A percentile compares a stretch with the other conserved stretches of the same genome.
Conservation (phyloP, 35 echinoderm and acorn worm species). For the Amphiura filiformis region DNA sequence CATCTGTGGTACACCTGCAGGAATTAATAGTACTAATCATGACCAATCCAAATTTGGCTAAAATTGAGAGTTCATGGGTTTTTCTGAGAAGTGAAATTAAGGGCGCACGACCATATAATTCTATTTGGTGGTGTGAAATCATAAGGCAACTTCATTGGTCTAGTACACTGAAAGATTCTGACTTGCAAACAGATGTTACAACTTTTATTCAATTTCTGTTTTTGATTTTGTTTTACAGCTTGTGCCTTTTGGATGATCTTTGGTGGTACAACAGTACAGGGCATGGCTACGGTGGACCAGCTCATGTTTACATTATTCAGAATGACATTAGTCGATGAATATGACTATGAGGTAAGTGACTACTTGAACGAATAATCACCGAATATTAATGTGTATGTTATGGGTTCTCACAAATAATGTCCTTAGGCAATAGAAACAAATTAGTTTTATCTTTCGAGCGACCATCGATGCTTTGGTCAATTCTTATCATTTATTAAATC, state of each 20-base stretch:
- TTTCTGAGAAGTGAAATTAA: too few relatives aligned
- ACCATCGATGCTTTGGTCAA: not conserved
- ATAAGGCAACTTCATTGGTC: too few relatives aligned
- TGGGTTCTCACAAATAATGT: not conserved
- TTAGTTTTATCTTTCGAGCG: not conserved
- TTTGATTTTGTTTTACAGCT: slow-evolving; percentile 39
- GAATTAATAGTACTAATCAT: too few relatives aligned
- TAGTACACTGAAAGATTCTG: too few relatives aligned
- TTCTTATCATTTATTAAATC: too few relatives aligned
- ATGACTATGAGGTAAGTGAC: slow-evolving; percentile 92
- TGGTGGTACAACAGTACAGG: slow-evolving; percentile 44
- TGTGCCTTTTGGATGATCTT: slow-evolving; percentile 98
- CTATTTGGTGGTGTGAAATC: too few relatives aligned
- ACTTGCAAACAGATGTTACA: too few relatives aligned
- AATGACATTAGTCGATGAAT: slow-evolving; percentile 93
- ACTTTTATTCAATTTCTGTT: too few relatives aligned
- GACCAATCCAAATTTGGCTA: too few relatives aligned
- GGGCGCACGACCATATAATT: too few relatives aligned
- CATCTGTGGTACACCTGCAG: too few relatives aligned
- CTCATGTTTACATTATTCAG: slow-evolving; percentile 83
- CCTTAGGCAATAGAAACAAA: not conserved
- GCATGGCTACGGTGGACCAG: slow-evolving; percentile 73
- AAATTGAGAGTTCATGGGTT: too few relatives aligned
- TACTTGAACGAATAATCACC: not conserved
- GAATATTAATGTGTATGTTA: not conserved